These are phyloP conservation scores for Chironomus striatipennis DNA, from an alignment of 1,140 invertebrate genomes.

Conservation along the genomic window DNA sequence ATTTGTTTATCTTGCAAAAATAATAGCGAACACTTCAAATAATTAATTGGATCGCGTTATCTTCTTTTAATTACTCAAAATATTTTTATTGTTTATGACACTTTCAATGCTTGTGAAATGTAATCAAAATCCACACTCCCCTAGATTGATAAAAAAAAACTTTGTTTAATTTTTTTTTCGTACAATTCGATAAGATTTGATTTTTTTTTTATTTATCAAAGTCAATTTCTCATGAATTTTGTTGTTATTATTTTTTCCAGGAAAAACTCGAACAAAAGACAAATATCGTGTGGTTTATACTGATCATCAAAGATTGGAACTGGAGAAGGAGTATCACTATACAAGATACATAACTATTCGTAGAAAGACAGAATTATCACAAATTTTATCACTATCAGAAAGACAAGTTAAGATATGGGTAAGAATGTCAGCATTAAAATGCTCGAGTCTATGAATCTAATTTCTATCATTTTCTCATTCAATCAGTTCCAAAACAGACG, in stretches of 20 bases:
- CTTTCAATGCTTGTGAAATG: no score
- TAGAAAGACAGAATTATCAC: constrained; percentile 84
- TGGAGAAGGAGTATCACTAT: constrained; percentile 96
- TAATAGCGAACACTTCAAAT: no score
- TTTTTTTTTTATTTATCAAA: no score
- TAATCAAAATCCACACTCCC: no score
- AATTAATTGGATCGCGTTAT: no score
- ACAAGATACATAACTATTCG: constrained; percentile 92
- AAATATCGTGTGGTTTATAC: constrained; percentile 98
- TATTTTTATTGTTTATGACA: no score
- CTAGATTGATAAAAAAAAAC: no score
- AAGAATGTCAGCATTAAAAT: neutral
- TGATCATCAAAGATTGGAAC: constrained; percentile 89
- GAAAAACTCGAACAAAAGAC: constrained; percentile 94
- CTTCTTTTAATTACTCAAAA: no score
- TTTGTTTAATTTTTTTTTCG: no score
- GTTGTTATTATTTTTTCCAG: constrained; percentile 47
- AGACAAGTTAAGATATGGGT: constrained; percentile 68
- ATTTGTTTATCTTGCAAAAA: no score
- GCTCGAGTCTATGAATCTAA: neutral
- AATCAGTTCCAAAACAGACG: constrained; percentile 80
- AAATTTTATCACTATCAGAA: constrained; percentile 74
- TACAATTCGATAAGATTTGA: no score
- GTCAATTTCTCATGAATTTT: neutral
- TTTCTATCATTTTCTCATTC: neutral